A percentile compares a stretch with the other conserved stretches of the same genome.
phyloP scores from a whole-genome alignment of 2,113 vertebrate genomes.

The Cryptomyrus ogoouensis region DNA sequence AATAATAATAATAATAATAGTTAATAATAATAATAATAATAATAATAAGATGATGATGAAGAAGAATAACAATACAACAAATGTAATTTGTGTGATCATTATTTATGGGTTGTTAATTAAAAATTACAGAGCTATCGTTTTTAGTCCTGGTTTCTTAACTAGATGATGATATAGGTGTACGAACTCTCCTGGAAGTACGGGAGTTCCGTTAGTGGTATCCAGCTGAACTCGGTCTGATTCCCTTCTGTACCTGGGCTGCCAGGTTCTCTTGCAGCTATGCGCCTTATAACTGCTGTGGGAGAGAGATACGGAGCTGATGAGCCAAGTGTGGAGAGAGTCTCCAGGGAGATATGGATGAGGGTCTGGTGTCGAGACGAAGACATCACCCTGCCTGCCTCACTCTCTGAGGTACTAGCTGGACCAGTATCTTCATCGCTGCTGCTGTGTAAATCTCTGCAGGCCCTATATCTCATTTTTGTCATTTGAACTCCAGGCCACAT shows the following conservation, averaged over 20 bases:
- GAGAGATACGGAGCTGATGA: conserved; percentile 43
- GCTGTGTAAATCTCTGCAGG: neutral
- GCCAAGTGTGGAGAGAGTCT: conserved; percentile 60
- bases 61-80: neutral
- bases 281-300: conserved; percentile 68
- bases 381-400: conserved; percentile 57
- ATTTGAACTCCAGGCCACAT: conserved; percentile 59
- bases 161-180: neutral
- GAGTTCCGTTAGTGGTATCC: neutral
- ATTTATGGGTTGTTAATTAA: neutral
- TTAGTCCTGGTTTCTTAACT: neutral
- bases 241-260: neutral
- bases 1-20: neutral
- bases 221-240: neutral
- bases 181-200: neutral
- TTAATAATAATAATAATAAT: neutral
- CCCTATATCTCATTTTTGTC: neutral
- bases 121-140: neutral
- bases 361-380: conserved; percentile 77
- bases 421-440: neutral
- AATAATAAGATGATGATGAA: neutral
- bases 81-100: neutral
- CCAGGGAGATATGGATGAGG: conserved; percentile 75
- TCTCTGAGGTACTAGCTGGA: conserved; percentile 49
- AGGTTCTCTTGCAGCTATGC: conserved; percentile 74